phyloP scores from a whole-genome alignment of 2,888 invertebrate genomes.

The Thereva unica region DNA sequence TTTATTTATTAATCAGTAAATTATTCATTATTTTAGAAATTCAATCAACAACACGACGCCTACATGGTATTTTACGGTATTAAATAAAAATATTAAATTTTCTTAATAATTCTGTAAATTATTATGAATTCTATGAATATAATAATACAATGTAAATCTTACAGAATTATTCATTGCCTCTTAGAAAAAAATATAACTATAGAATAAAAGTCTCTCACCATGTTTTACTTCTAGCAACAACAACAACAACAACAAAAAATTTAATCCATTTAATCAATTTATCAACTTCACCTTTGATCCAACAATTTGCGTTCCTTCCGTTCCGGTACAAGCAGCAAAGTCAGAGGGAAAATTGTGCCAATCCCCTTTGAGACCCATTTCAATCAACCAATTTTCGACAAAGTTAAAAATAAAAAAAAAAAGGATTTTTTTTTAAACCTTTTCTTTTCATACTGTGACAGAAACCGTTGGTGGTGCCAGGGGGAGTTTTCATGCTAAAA shows the following conservation, averaged over 20 bases:
- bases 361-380: constrained; percentile 30
- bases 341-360: constrained; percentile 21
- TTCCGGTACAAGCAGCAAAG: constrained; percentile 8
- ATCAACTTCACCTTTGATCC: constrained; percentile 26
- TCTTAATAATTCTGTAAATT: too few relatives aligned
- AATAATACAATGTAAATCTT: too few relatives aligned
- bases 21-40: too few relatives aligned
- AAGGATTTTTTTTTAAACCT: constrained; percentile 20
- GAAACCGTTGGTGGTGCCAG: not conserved
- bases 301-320: constrained; percentile 26
- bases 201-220: too few relatives aligned
- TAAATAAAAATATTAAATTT: too few relatives aligned
- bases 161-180: too few relatives aligned
- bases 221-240: too few relatives aligned
- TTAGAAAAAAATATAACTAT: too few relatives aligned
- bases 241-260: not conserved
- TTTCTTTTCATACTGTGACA: constrained; percentile 10
- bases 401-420: constrained; percentile 18
- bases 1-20: too few relatives aligned
- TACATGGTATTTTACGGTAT: too few relatives aligned
- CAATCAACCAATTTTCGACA: constrained; percentile 26
- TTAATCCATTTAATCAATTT: constrained; percentile 23
- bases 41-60: too few relatives aligned
- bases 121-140: too few relatives aligned
- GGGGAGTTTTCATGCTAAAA: not conserved